phyloP scores from a whole-genome alignment of 35 echinoderm and acorn worm species.

The Anneissia japonica region DNA sequence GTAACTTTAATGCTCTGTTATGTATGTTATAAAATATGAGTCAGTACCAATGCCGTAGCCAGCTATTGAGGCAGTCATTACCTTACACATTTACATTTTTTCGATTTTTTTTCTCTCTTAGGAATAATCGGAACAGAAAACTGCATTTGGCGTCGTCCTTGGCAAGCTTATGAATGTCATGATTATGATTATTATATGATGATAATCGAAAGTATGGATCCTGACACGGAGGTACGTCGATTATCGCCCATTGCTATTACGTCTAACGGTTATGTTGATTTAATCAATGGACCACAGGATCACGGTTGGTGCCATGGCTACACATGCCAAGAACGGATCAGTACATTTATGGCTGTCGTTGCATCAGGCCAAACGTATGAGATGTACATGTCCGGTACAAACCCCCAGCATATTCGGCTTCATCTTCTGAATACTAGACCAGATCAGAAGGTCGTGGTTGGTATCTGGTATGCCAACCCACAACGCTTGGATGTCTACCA shows the following conservation, averaged over 20 bases:
- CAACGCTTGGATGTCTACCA: conserved; percentile 45
- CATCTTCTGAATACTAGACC: conserved; percentile 25
- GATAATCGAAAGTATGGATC: conserved; percentile 47
- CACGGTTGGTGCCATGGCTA: conserved; percentile 56
- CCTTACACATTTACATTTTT: no score
- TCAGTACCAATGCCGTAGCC: no score
- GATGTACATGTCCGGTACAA: conserved; percentile 37
- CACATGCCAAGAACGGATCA: conserved; percentile 57
- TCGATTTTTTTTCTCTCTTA: neutral
- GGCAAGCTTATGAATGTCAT: conserved; percentile 42
- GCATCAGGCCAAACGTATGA: conserved; percentile 23
- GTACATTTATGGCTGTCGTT: conserved; percentile 52
- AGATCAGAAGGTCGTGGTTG: neutral
- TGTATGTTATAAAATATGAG: no score
- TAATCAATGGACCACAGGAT: conserved; percentile 48
- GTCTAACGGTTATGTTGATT: conserved; percentile 37
- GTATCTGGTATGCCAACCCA: conserved; percentile 39
- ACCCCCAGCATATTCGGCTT: conserved; percentile 29
- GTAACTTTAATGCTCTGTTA: no score
- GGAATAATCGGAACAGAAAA: conserved; percentile 8
- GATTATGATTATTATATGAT: conserved; percentile 33
- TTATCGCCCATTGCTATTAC: conserved; percentile 24
- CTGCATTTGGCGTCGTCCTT: conserved; percentile 7
- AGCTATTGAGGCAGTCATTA: no score
- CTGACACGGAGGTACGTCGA: conserved; percentile 31